A percentile compares a stretch with the other conserved stretches of the same genome.
These are phyloP conservation scores for Anolis carolinensis DNA, from an alignment of 2,113 vertebrate genomes.

Conservation along the genomic window DNA sequence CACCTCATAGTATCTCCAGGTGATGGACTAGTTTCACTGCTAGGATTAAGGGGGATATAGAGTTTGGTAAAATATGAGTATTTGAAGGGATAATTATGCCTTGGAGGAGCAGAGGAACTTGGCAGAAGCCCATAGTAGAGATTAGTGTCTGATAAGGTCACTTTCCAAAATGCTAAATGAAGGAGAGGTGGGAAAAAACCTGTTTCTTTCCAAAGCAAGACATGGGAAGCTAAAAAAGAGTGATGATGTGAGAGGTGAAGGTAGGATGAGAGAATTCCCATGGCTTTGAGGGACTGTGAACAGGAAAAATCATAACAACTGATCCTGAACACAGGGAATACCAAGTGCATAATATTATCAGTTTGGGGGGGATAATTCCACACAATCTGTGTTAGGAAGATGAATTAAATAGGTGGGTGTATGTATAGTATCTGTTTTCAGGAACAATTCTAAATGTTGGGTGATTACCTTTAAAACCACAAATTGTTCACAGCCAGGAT, in stretches of 20 bases:
- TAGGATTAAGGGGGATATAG: conserved; percentile 11
- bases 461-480: too few relatives aligned
- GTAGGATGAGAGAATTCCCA: neutral
- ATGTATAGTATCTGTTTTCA: neutral
- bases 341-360: neutral
- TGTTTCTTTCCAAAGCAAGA: conserved; percentile 3
- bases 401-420: neutral
- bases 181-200: conserved; percentile 14
- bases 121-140: neutral
- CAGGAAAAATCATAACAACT: neutral
- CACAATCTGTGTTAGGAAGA: neutral
- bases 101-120: conserved; percentile 14
- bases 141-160: conserved; percentile 14
- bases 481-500: neutral
- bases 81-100: conserved; percentile 4
- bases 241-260: conserved; percentile 13
- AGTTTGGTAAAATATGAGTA: neutral
- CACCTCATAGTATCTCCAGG: neutral
- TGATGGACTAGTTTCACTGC: conserved; percentile 12
- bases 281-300: neutral
- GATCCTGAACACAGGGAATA: neutral
- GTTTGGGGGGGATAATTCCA: neutral
- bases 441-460: too few relatives aligned
- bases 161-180: conserved; percentile 10
- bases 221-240: neutral